phyloP scores from a whole-genome alignment of 2,113 vertebrate genomes.

The Phoxinus phoxinus region DNA sequence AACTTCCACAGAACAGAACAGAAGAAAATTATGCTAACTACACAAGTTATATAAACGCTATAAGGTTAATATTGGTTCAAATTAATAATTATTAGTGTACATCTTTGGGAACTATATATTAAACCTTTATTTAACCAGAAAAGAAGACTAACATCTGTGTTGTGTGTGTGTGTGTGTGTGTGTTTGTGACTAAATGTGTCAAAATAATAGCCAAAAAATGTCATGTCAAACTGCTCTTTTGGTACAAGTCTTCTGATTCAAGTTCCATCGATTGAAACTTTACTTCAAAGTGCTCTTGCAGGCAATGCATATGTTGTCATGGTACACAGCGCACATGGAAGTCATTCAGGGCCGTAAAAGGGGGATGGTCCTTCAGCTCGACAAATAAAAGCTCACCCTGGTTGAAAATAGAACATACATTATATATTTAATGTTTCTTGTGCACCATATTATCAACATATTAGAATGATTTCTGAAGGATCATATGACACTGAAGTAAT shows the following conservation, averaged over 20 bases:
- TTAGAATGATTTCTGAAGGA: too few species aligned
- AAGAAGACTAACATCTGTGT: conserved; percentile 10
- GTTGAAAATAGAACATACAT: conserved; percentile 42
- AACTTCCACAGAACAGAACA: background rate
- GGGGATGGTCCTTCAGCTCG: conserved; percentile 48
- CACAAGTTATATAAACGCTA: background rate
- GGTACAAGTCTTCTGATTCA: conserved; percentile 49
- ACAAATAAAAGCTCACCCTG: conserved; percentile 56
- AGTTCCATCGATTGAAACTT: conserved; percentile 47
- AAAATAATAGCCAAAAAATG: conserved; percentile 43
- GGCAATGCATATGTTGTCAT: conserved; percentile 52
- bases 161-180: conserved; percentile 4
- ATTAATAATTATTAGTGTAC: background rate
- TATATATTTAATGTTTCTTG: too few species aligned
- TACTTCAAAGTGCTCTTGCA: conserved; percentile 53
- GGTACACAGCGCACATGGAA: conserved; percentile 63
- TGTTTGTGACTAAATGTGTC: conserved; percentile 18
- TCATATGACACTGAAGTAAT: too few species aligned
- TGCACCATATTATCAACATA: too few species aligned
- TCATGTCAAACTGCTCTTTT: conserved; percentile 46
- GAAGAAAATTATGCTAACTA: too few species aligned
- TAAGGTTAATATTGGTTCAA: background rate
- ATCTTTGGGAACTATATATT: too few species aligned
- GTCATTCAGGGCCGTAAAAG: conserved; percentile 50
- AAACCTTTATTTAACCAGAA: too few species aligned